Evolutionary conservation across 2,113 vertebrate genomes (phyloP), one percentile per base, ranked within the genome.

Genomic region (Tenebrosternarchus preto): DNA sequence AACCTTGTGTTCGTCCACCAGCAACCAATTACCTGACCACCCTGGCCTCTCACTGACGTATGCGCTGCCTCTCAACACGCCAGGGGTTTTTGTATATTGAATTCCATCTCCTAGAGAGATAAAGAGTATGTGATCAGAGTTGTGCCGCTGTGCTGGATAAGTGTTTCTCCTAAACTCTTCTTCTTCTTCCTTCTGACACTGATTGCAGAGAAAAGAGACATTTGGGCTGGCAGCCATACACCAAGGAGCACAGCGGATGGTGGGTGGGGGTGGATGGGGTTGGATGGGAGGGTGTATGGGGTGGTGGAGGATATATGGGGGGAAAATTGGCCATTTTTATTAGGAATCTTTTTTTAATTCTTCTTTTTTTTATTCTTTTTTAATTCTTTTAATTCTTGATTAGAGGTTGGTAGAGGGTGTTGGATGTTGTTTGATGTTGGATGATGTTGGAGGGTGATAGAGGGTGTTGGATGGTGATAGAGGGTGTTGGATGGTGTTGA

Each of bases 11-110:
- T 92, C 89, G 88, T 92, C 90, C 92, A 92, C 90, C 87, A 88
- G 89, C 90, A 95, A 93, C 95, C 95, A 96, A 96, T 96, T 96
- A 96, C 95, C 95, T 95, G 92, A 92, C 93, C 95, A 94, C 93
- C 92, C 93, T 91, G 89, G 92, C 93, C 94, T 94, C 94, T 94
- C 94, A 90, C 93, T 91, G 93, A 94, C 93, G 88, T 92, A 93
- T 93, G 92, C 95, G 95, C 95, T 25, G 96, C 95, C 95, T 95
- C 95, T 95, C 92, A 94, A 93, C 92, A 92, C 92, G 91, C 94
- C 93, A 91, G 90, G 91, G 90, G 90, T 93, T 94, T 68, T 93
- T 94, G 89, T 93, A 95, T 94, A 92, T 95, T 95, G 95, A 96
- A 96, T 95, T 96, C 95, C 94, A 93, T 96, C 95, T 95, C 93